These are phyloP conservation scores for Calephelis perditalis DNA, from an alignment of 2,888 invertebrate genomes.

Conservation along the genomic window DNA sequence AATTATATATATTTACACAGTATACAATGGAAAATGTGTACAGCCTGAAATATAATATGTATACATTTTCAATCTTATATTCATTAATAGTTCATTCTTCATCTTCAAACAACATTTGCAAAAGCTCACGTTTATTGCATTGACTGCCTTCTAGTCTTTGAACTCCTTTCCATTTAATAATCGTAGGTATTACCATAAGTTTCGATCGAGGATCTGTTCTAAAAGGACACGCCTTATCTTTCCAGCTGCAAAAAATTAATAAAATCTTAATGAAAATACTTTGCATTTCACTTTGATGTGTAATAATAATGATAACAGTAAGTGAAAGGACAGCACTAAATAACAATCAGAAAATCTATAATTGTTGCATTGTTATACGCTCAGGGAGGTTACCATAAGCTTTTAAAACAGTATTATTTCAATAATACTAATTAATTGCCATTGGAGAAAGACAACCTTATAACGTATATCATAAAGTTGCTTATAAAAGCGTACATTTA, in stretches of 20 bases:
- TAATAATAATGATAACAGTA: too few relatives aligned
- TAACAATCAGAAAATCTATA: too few relatives aligned
- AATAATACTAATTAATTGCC: too few relatives aligned
- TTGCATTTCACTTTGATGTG: too few relatives aligned
- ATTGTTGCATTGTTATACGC: too few relatives aligned
- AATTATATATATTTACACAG: conserved; percentile 4
- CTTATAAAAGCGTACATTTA: too few relatives aligned
- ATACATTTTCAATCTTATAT: background rate
- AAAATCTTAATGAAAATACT: too few relatives aligned
- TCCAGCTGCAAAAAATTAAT: conserved; percentile 83
- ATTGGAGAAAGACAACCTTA: too few relatives aligned
- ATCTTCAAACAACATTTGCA: conserved; percentile 89
- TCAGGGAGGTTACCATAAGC: too few relatives aligned
- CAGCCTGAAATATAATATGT: background rate
- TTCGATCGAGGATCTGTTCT: conserved; percentile 84
- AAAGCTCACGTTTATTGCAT: conserved; percentile 84
- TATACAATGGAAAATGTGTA: background rate
- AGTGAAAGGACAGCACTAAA: too few relatives aligned
- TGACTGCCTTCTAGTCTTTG: conserved; percentile 89
- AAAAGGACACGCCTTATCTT: conserved; percentile 88
- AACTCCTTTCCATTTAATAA: conserved; percentile 87
- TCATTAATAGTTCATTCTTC: conserved; percentile 62
- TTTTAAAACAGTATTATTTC: too few relatives aligned
- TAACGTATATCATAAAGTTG: too few relatives aligned
- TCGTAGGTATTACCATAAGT: conserved; percentile 89